phyloP scores from a whole-genome alignment of 2,113 vertebrate genomes.

The Triplophysa rosa region DNA sequence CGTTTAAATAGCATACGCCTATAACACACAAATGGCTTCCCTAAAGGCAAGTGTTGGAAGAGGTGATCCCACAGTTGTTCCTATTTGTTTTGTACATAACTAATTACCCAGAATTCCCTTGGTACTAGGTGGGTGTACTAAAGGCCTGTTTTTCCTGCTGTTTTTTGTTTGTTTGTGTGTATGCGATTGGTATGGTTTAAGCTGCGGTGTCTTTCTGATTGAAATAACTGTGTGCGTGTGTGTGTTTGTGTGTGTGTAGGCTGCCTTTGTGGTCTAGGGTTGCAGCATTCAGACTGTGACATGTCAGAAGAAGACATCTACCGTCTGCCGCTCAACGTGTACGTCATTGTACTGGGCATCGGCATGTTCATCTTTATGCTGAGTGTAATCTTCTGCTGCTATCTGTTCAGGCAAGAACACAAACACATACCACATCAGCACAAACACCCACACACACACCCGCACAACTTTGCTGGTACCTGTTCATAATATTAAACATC shows the following conservation, averaged over 20 bases:
- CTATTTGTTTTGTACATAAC: conserved; percentile 74
- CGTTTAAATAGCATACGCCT: conserved; percentile 1
- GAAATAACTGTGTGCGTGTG: not conserved
- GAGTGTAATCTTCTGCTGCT: conserved; percentile 83
- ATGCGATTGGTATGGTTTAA: not conserved
- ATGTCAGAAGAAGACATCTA: conserved; percentile 78
- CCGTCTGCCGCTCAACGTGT: conserved; percentile 79
- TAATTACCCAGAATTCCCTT: conserved; percentile 60
- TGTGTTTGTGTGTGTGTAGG: conserved; percentile 58
- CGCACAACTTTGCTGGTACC: not conserved
- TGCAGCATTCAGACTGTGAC: conserved; percentile 73
- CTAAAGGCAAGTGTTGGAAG: conserved; percentile 68
- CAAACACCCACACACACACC: conserved; percentile 27
- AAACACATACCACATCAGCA: not conserved
- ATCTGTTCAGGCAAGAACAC: conserved; percentile 76
- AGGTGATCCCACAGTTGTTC: conserved; percentile 63
- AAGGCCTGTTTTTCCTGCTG: conserved; percentile 1
- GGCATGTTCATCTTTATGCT: conserved; percentile 82
- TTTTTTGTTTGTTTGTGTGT: too few relatives aligned
- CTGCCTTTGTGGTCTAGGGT: conserved; percentile 75
- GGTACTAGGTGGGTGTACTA: conserved; percentile 19
- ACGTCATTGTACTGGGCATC: conserved; percentile 79
- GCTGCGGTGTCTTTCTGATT: not conserved
- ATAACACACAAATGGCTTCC: conserved; percentile 47
- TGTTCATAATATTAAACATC: not conserved